Conservation (phyloP, 2,888 invertebrate genomes). For the Nebria salina region DNA sequence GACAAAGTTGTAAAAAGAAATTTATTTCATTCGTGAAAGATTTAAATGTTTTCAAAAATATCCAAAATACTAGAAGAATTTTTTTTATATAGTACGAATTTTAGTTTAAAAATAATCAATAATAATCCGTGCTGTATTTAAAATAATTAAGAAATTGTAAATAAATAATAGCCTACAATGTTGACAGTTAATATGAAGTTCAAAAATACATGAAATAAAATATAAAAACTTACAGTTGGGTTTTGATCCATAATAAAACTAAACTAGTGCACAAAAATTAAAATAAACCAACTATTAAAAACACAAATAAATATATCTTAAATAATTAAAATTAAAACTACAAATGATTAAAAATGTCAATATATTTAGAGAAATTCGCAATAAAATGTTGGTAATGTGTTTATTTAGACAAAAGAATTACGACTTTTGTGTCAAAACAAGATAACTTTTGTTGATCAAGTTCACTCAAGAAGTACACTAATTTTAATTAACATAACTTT, state of each 20-base stretch:
- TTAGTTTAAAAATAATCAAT: not conserved
- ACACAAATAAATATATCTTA: not conserved
- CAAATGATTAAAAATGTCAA: not conserved
- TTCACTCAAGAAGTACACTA: not conserved
- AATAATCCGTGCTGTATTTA: not conserved
- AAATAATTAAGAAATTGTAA: not conserved
- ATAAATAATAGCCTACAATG: not conserved
- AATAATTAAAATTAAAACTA: not conserved
- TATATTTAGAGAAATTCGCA: not conserved
- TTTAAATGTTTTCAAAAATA: no score
- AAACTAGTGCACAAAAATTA: not conserved
- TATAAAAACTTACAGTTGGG: not conserved
- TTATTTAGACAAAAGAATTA: not conserved
- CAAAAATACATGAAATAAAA: not conserved
- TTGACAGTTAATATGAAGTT: not conserved
- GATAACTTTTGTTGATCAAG: not conserved
- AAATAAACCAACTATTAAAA: not conserved
- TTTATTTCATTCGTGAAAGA: no score
- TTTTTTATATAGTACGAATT: no score
- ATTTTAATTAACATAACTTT: not conserved
- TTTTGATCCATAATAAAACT: constrained; percentile 1
- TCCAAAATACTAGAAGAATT: no score
- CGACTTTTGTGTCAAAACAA: not conserved
- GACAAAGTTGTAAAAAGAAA: no score
- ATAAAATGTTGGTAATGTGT: not conserved